Evolutionary conservation across 2,797 vertebrate species (phyloP).

Genomic region (Hybognathus amarus): DNA sequence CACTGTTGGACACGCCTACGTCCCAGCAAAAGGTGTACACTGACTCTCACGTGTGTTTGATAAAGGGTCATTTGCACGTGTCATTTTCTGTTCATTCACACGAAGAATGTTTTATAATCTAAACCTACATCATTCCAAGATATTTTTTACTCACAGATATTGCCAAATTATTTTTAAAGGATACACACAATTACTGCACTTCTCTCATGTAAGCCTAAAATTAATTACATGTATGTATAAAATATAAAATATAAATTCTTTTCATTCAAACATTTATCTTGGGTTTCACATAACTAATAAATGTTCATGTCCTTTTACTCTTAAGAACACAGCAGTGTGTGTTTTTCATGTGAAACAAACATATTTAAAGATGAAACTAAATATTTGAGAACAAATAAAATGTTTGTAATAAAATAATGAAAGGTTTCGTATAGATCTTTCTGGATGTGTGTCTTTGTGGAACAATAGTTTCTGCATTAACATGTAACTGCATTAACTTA

Average conservation of each 20-base stretch:
- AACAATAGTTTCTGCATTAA: background rate
- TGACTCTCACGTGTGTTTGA: background rate
- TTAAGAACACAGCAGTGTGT: background rate
- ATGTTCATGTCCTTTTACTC: background rate
- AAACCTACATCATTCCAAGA: too few relatives aligned
- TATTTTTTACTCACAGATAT: background rate
- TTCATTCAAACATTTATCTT: background rate
- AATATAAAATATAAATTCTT: too few relatives aligned
- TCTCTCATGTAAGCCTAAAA: background rate
- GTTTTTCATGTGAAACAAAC: constrained; percentile 3
- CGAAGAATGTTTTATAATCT: background rate
- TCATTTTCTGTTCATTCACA: background rate
- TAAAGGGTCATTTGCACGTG: background rate
- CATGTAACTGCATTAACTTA: background rate
- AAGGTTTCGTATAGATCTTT: background rate
- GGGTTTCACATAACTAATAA: background rate
- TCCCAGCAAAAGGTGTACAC: background rate
- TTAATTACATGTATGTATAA: background rate
- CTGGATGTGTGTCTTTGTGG: background rate
- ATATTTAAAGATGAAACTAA: background rate
- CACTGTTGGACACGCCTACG: constrained; percentile 36
- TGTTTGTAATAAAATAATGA: background rate
- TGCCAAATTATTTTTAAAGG: background rate
- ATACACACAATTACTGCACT: background rate
- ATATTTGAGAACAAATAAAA: background rate